Conservation (phyloP, 92 coral and sea anemone species). For the Chrysogorgia sp. region DNA sequence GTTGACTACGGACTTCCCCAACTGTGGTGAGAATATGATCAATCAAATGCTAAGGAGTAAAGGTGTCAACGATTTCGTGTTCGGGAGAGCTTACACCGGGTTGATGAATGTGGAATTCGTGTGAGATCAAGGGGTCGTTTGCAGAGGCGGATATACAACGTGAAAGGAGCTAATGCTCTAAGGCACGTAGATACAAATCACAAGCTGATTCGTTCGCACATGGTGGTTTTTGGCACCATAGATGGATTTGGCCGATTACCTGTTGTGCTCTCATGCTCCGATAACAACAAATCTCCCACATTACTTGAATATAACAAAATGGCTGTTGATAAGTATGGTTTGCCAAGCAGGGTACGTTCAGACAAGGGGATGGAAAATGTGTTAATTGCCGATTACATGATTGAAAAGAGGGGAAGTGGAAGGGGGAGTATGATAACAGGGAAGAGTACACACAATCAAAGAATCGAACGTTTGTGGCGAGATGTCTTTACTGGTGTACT, state of each 20-base stretch:
- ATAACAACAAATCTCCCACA: slow-evolving; percentile 64
- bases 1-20: slow-evolving; percentile 15
- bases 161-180: slow-evolving; percentile 44
- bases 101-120: slow-evolving; percentile 25
- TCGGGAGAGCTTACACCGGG: slow-evolving; percentile 30
- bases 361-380: slow-evolving; percentile 80
- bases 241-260: slow-evolving; percentile 72
- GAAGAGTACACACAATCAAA: no score
- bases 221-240: slow-evolving; percentile 67
- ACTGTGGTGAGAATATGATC: slow-evolving; percentile 29
- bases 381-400: slow-evolving; percentile 66
- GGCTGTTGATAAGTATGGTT: slow-evolving; percentile 68
- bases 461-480: no score
- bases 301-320: slow-evolving; percentile 45
- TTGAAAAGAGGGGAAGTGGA: no score
- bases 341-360: slow-evolving; percentile 76
- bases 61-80: slow-evolving; percentile 27
- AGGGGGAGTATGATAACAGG: slow-evolving; percentile 15
- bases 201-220: slow-evolving; percentile 56
- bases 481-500: slow-evolving; percentile 78
- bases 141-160: slow-evolving; percentile 47
- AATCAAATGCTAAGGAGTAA: neutral
- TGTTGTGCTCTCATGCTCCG: slow-evolving; percentile 57
- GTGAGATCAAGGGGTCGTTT: slow-evolving; percentile 40
- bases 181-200: slow-evolving; percentile 59